Base-by-base conservation (phyloP, 2,888 invertebrate genomes). In the Merodon equestris region DNA sequence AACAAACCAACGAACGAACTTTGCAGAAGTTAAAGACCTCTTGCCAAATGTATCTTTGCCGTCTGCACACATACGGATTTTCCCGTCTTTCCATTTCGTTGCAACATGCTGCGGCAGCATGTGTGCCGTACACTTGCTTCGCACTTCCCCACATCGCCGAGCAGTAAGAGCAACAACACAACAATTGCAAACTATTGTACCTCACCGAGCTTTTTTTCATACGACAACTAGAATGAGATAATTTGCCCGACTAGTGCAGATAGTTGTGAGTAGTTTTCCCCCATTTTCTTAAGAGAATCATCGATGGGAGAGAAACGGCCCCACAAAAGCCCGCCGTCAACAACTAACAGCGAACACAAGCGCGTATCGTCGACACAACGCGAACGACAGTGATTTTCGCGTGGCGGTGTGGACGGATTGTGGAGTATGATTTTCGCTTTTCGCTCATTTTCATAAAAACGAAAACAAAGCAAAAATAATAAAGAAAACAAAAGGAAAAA, bases 1-100 rank as follows among this genome's bases (percentile, higher is more conserved):
- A 79, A 79, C 79, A 79, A 79, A 79, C 79, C 74, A 79, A 74
- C 74, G 67, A 60, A 68, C 74, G 79, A 76, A 74, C 79, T 79
- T 79, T 79, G 79, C 79, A 74, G 79, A 79, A 79, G 79, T 79
- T 79, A 79, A 79, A 79, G 79, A 79, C 79, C 79, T 79, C 79
- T 79, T 63, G 74, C 58, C 67, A 73, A 77, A 77, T 77, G 77
- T 73, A 68, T 77, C 67, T 57, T 27, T 27, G 27, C 7, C 27
- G 27, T 27, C 56, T 66, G 72, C 64, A 58, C 40, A 18, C 18
- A 36, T 10, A 4, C 44, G 63, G 73, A 77, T 68, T 79, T 64
- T 64, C 58, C 51, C 54, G 36, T 79, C 73, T 79, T 79, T 79
- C 79, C 74, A 70, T 79, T 79, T 79, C 79, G 74, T 58, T 79